phyloP scores from a whole-genome alignment of 1,140 invertebrate genomes.

The Vanessa atalanta region DNA sequence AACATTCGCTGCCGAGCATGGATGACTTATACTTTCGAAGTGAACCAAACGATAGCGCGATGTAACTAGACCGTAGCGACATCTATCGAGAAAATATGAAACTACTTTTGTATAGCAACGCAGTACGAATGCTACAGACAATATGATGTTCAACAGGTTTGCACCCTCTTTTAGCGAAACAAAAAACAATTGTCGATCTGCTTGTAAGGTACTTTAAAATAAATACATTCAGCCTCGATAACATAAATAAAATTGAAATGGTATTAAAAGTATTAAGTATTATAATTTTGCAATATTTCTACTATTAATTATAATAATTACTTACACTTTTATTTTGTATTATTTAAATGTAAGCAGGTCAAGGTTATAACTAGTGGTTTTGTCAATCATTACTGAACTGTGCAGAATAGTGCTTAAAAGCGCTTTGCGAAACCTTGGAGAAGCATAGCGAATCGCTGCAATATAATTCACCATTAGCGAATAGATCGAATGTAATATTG shows the following conservation, averaged over 20 bases:
- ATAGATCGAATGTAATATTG: conserved; percentile 29
- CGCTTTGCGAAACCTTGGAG: conserved; percentile 17
- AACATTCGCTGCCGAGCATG: conserved; percentile 26
- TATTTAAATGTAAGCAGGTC: not conserved
- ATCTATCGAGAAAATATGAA: conserved; percentile 34
- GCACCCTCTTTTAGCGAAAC: not conserved
- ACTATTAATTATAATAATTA: too few relatives aligned
- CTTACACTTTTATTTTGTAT: too few relatives aligned
- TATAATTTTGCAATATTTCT: too few relatives aligned
- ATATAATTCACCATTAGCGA: conserved; percentile 41
- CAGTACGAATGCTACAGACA: not conserved
- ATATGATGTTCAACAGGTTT: conserved; percentile 14
- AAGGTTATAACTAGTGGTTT: not conserved
- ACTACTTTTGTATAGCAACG: not conserved
- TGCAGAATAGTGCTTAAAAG: not conserved
- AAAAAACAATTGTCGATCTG: not conserved
- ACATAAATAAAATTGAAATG: too few relatives aligned
- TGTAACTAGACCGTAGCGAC: conserved; percentile 31
- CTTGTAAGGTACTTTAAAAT: too few relatives aligned
- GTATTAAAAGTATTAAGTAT: too few relatives aligned
- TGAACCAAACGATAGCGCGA: conserved; percentile 37
- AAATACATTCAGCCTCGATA: too few relatives aligned
- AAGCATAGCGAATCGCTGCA: conserved; percentile 39
- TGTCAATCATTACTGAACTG: not conserved
- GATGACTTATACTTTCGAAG: conserved; percentile 28